These are phyloP conservation scores for Hippoglossus hippoglossus DNA, from an alignment of 2,797 vertebrate genomes.

Conservation along the genomic window DNA sequence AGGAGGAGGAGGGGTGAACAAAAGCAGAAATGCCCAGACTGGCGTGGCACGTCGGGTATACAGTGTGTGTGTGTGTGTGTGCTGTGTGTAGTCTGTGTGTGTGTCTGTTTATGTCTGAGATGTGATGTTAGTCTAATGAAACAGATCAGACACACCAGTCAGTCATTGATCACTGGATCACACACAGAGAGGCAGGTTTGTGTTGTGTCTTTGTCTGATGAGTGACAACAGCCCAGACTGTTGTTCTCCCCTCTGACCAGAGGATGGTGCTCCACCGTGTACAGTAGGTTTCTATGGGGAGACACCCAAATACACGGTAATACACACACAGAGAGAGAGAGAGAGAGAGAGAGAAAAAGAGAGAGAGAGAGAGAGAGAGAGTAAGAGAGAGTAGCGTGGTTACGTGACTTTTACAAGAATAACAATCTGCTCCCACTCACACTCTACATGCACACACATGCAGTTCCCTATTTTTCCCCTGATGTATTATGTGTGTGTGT, in stretches of 20 bases:
- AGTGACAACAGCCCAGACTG: slow-evolving; percentile 76
- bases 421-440: slow-evolving; percentile 14
- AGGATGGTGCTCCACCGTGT: slow-evolving; percentile 64
- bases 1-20: slow-evolving; percentile 65
- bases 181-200: slow-evolving; percentile 16
- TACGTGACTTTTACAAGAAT: slow-evolving; percentile 40
- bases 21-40: slow-evolving; percentile 74
- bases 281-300: slow-evolving; percentile 50
- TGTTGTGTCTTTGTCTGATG: slow-evolving; percentile 71
- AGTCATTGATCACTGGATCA: slow-evolving; percentile 12
- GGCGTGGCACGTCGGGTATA: slow-evolving; percentile 67
- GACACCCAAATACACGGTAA: slow-evolving; percentile 65
- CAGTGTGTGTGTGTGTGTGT: slow-evolving; percentile 3
- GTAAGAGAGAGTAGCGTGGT: slow-evolving; percentile 8
- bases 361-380: slow-evolving; percentile 1
- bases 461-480: slow-evolving; percentile 20
- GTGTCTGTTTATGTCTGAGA: slow-evolving; percentile 8
- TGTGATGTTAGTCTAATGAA: slow-evolving; percentile 13
- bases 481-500: slow-evolving; percentile 27
- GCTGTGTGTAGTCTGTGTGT: neutral
- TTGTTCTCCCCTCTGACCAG: slow-evolving; percentile 68
- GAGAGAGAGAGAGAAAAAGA: slow-evolving; percentile 6
- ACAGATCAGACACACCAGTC: slow-evolving; percentile 13
- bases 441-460: slow-evolving; percentile 52
- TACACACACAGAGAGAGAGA: slow-evolving; percentile 4